A percentile compares a stretch with the other conserved stretches of the same genome.
Evolutionary conservation across 2,797 vertebrate species (phyloP).

Genomic region (Premnoplex brunnescens): DNA sequence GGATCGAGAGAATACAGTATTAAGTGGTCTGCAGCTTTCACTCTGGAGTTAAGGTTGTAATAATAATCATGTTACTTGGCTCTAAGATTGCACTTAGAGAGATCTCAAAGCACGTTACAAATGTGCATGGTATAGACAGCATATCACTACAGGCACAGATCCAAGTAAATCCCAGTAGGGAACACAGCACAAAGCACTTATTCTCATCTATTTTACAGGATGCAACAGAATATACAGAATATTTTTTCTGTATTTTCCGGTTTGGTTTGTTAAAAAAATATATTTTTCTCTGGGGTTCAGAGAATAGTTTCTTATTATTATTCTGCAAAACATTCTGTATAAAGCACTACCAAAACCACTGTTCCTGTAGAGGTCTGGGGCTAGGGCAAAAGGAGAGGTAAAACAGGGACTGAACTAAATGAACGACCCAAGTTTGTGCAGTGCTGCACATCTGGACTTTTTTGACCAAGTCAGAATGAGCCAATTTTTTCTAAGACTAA

Average conservation of each 20-base stretch:
- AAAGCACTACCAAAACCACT: neutral
- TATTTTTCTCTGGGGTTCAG: neutral
- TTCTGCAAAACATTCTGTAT: neutral
- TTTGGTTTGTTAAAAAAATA: neutral
- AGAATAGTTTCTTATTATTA: neutral
- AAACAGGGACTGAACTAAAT: neutral
- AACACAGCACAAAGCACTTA: neutral
- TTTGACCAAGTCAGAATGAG: neutral
- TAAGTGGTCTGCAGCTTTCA: neutral
- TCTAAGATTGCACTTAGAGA: neutral
- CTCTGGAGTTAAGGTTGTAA: neutral
- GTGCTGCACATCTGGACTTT: neutral
- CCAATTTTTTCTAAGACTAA: neutral
- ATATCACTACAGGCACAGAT: neutral
- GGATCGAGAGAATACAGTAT: neutral
- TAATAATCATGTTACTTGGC: conserved; percentile 10
- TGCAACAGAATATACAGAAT: too few species aligned
- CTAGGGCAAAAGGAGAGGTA: neutral
- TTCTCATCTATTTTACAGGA: neutral
- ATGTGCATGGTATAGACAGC: neutral
- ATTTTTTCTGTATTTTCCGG: neutral
- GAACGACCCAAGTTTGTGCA: neutral
- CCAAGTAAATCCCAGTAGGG: neutral
- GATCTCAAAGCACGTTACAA: neutral
- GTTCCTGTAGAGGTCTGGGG: neutral